Base-by-base conservation (phyloP, 2,113 vertebrate genomes). In the Nyctibius bracteatus region DNA sequence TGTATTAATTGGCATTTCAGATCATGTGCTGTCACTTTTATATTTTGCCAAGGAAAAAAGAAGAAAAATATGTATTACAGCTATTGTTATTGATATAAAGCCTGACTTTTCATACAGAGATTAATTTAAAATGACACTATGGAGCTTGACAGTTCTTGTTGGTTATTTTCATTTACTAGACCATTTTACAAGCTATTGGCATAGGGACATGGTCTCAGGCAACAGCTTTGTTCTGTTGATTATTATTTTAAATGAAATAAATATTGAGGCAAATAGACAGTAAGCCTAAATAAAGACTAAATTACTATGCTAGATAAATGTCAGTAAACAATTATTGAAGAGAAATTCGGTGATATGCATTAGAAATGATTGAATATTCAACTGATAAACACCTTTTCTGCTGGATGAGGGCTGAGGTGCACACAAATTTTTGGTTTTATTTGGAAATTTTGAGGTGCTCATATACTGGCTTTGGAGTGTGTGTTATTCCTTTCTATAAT, bases 101-200 rank as follows among this genome's bases (percentile, higher is more conserved):
- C 35, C 80, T 90, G 67, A 75, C 49, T 93, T 84, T 91, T 82
- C 73, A 94, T 81, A 43, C 4, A 23, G 92, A 95, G 67, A 96
- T 96, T 97, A 96, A 97, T 98, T 86, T 96, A 96, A 97, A 97
- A 93, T 92, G 96, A 94, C 92, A 94, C 81, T 37, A 47, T 23
- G 33, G 63, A 96, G n/a, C 78, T 89, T 92, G 80, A 96, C 83
- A 78, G 59, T 65, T 90, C 88, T 81, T 39, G 85, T 90, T 95
- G 94, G 51, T 93, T 95, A 94, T 96, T 98, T 96, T 97, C 77
- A 97, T 97, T 95, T 96, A 84, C 81, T 91, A 93, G 91, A 91
- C 87, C 96, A 96, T 97, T 98, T 97, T 97, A 84, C 91, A 94
- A 95, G 96, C 87, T 97, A 94, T 88, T 95, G 92, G 83, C 85